Evolutionary conservation across 1,140 invertebrate genomes (phyloP).

Genomic region (Atopsyche davidsoni): DNA sequence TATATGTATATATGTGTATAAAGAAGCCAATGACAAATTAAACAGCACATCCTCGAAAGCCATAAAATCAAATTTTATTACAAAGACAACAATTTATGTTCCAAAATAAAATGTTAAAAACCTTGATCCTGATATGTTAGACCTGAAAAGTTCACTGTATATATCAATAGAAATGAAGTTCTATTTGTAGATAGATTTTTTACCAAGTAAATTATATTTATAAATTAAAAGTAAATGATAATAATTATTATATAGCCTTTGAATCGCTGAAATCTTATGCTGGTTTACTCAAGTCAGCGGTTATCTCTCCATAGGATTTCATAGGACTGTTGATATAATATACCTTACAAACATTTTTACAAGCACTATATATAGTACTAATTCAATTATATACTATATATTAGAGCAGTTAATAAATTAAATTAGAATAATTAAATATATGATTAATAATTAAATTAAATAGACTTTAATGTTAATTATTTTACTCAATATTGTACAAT

Average conservation of each 20-base stretch:
- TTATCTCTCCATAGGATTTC: no score
- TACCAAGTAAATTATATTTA: not conserved
- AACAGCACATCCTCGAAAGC: not conserved
- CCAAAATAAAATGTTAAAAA: conserved; percentile 37
- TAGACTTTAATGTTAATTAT: no score
- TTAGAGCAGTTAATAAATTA: no score
- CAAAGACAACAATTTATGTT: not conserved
- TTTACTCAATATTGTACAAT: no score
- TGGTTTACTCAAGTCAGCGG: no score
- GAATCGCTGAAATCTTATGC: not conserved
- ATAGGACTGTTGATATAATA: no score
- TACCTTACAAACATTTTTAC: no score
- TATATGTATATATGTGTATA: no score
- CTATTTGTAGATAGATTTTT: conserved; percentile 18
- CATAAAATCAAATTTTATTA: not conserved
- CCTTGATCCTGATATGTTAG: conserved; percentile 49
- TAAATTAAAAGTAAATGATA: not conserved
- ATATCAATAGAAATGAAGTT: conserved; percentile 46
- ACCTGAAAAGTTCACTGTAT: conserved; percentile 51
- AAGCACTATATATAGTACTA: no score
- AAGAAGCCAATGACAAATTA: not conserved
- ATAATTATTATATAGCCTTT: not conserved
- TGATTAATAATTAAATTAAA: no score
- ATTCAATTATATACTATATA: no score
- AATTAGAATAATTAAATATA: no score